These are phyloP conservation scores for Papilio dardanus DNA, from an alignment of 1,140 invertebrate species.

Conservation along the genomic window DNA sequence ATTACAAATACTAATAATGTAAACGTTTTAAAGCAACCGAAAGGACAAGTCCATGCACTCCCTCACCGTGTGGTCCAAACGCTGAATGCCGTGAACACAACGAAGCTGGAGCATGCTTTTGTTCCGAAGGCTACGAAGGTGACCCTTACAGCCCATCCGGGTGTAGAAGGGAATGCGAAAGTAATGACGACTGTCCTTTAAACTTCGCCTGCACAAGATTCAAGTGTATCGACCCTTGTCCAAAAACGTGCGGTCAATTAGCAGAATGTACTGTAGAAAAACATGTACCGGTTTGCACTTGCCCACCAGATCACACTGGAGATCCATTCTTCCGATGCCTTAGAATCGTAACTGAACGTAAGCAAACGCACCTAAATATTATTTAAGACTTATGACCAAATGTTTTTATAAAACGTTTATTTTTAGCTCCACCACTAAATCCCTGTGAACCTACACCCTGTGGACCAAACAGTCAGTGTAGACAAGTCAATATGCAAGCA, in stretches of 20 bases:
- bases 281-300: slow-evolving; percentile 90
- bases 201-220: slow-evolving; percentile 88
- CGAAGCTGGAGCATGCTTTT: slow-evolving; percentile 86
- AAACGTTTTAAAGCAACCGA: slow-evolving; percentile 74
- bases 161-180: slow-evolving; percentile 90
- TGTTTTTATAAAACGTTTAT: slow-evolving; percentile 44
- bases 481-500: slow-evolving; percentile 86
- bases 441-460: slow-evolving; percentile 90
- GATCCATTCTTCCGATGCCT: slow-evolving; percentile 91
- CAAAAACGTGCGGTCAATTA: slow-evolving; percentile 87
- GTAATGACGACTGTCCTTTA: slow-evolving; percentile 87
- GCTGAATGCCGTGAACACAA: slow-evolving; percentile 87
- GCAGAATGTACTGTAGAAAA: slow-evolving; percentile 89
- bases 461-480: slow-evolving; percentile 90
- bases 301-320: slow-evolving; percentile 88
- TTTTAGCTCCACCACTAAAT: slow-evolving; percentile 84
- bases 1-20: neutral
- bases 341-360: slow-evolving; percentile 82
- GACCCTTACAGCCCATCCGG: slow-evolving; percentile 87
- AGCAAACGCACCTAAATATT: slow-evolving; percentile 52
- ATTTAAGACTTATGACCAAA: slow-evolving; percentile 2
- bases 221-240: slow-evolving; percentile 90
- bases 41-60: slow-evolving; percentile 84
- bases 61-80: slow-evolving; percentile 88
- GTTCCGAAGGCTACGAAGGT: slow-evolving; percentile 87